phyloP scores from a whole-genome alignment of 2,797 vertebrate species.

The Glossophaga mutica region DNA sequence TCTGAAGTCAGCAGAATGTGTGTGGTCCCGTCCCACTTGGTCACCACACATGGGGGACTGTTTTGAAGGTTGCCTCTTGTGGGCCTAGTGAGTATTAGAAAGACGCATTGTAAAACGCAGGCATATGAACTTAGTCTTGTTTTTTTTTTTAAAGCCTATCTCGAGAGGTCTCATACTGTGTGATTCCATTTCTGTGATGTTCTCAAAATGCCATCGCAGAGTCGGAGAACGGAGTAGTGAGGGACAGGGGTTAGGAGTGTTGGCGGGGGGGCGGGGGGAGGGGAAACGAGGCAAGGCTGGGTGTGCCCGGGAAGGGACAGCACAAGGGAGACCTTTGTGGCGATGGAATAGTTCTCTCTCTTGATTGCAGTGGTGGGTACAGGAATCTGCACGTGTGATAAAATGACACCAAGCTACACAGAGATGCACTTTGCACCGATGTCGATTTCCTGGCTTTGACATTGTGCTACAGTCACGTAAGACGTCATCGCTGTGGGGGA shows the following conservation, averaged over 20 bases:
- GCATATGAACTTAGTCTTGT: background rate
- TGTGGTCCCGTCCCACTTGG: constrained; percentile 42
- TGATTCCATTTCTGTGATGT: background rate
- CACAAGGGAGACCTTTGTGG: background rate
- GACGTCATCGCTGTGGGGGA: background rate
- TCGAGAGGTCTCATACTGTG: background rate
- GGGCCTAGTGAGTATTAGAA: background rate
- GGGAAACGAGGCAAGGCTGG: fast-evolving
- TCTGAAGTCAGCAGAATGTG: background rate
- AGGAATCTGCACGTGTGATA: fast-evolving
- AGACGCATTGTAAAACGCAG: background rate
- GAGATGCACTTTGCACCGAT: no score
- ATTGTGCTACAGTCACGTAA: background rate
- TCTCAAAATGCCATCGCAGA: background rate
- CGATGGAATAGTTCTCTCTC: background rate
- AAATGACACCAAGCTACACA: background rate
- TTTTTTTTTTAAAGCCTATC: background rate
- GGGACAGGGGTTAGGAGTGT: background rate
- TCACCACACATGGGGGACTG: background rate
- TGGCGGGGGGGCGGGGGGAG: background rate
- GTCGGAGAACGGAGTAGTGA: background rate
- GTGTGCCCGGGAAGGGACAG: background rate
- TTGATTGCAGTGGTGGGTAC: background rate
- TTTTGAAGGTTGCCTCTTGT: background rate
- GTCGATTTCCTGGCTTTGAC: background rate